Percentiles rank a stretch among this genome's conserved stretches.
phyloP scores from a whole-genome alignment of 2,797 vertebrate species.

The Ctenopoma kingsleyae region DNA sequence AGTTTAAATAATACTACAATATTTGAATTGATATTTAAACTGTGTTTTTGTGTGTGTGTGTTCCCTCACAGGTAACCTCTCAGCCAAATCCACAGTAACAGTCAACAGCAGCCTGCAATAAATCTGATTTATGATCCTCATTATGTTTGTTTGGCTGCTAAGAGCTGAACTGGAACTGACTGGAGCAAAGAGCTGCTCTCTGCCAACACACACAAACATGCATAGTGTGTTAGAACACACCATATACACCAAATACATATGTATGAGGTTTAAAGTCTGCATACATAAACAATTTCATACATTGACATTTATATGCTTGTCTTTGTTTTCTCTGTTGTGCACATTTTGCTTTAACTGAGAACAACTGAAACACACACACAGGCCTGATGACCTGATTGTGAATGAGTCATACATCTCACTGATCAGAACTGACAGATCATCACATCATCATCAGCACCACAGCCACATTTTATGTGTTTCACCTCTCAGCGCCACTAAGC shows the following conservation, averaged over 20 bases:
- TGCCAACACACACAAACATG: not conserved
- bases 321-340: not conserved
- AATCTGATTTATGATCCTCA: constrained; percentile 33
- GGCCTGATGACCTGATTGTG: constrained; percentile 6
- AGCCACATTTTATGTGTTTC: not conserved
- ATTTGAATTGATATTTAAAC: no score
- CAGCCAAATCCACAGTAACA: no score
- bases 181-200: not conserved
- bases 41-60: no score
- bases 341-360: not conserved
- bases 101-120: constrained; percentile 28
- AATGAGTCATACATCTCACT: constrained; percentile 7
- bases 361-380: constrained; percentile 9
- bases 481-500: not conserved
- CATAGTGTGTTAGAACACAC: not conserved
- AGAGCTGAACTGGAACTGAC: constrained; percentile 4
- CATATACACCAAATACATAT: not conserved
- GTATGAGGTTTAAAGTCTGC: not conserved
- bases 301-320: not conserved
- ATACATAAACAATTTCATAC: not conserved
- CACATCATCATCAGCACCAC: not conserved
- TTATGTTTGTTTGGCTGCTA: constrained; percentile 25
- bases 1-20: no score
- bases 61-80: no score
- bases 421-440: constrained; percentile 10